A percentile compares a stretch with the other conserved stretches of the same genome.
Evolutionary conservation across 2,888 invertebrate genomes (phyloP).

Genomic region (Seira sanloemensis): DNA sequence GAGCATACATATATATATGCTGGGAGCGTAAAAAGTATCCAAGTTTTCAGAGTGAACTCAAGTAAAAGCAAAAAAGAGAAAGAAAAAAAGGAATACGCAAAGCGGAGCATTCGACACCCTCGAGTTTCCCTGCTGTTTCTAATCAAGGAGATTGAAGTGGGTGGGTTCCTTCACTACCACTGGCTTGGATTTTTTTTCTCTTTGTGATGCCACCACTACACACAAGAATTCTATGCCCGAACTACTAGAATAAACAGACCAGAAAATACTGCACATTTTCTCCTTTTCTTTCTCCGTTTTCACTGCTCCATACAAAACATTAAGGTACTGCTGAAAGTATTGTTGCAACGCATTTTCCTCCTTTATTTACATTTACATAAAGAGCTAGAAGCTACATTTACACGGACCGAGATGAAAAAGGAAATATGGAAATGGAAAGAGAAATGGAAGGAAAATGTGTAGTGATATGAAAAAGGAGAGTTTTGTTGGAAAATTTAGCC

Average conservation of each 20-base stretch:
- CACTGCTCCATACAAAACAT: neutral
- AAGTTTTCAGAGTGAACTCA: conserved; percentile 2
- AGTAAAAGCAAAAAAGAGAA: conserved; percentile 27
- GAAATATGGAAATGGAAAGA: neutral
- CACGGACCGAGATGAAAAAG: neutral
- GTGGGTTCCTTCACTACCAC: conserved; percentile 61
- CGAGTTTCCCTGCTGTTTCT: conserved; percentile 73
- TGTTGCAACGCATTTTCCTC: neutral
- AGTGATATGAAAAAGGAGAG: neutral
- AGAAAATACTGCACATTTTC: neutral
- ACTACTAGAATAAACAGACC: neutral
- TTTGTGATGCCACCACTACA: conserved; percentile 21
- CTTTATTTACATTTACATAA: neutral
- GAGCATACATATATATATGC: neutral
- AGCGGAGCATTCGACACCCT: conserved; percentile 60
- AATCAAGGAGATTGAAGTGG: conserved; percentile 73
- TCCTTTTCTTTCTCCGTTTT: neutral
- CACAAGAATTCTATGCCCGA: neutral
- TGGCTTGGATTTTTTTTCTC: conserved; percentile 26
- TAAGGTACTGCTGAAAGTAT: neutral
- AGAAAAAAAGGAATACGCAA: too few species aligned
- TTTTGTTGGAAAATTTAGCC: too few species aligned
- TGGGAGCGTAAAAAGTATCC: neutral
- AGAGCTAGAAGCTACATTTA: neutral
- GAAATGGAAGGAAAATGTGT: neutral